phyloP scores from a whole-genome alignment of 2,113 vertebrate species.

The Charina bottae region DNA sequence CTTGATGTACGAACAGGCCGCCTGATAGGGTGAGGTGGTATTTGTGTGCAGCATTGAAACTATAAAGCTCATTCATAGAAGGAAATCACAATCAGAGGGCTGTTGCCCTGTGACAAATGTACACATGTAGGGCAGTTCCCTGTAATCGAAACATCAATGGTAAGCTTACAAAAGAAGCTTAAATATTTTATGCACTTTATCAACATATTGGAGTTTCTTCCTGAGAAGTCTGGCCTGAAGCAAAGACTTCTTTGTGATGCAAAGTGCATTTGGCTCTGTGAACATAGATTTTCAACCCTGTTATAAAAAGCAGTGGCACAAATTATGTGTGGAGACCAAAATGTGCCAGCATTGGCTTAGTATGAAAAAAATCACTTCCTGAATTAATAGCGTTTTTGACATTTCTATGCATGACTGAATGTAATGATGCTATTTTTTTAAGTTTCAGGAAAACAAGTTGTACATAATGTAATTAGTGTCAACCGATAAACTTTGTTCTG shows the following conservation, averaged over 20 bases:
- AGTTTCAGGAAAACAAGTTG: slow-evolving; percentile 44
- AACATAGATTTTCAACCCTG: not conserved
- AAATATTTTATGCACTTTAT: slow-evolving; percentile 54
- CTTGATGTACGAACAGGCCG: not conserved
- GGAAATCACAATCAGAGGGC: not conserved
- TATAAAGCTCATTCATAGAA: not conserved
- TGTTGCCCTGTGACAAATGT: not conserved
- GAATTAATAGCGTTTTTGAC: slow-evolving; percentile 33
- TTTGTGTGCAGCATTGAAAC: not conserved
- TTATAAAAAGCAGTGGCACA: slow-evolving; percentile 34
- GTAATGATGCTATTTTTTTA: slow-evolving; percentile 61
- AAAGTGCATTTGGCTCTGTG: not conserved
- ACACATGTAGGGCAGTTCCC: not conserved
- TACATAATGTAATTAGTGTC: slow-evolving; percentile 10
- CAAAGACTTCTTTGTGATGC: not conserved
- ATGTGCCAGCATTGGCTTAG: slow-evolving; percentile 55
- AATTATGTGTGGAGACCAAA: slow-evolving; percentile 54
- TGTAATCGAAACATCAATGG: slow-evolving; percentile 38
- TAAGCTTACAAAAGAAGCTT: slow-evolving; percentile 20
- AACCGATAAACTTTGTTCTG: not conserved
- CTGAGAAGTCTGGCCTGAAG: not conserved
- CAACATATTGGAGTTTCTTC: not conserved
- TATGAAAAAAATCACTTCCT: slow-evolving; percentile 53
- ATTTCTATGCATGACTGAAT: slow-evolving; percentile 45
- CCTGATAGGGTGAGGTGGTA: not conserved